Percentiles rank a stretch among this genome's conserved stretches.
These are phyloP conservation scores for Gallinago undulata DNA, from an alignment of 2,113 vertebrate species.

Conservation along the genomic window DNA sequence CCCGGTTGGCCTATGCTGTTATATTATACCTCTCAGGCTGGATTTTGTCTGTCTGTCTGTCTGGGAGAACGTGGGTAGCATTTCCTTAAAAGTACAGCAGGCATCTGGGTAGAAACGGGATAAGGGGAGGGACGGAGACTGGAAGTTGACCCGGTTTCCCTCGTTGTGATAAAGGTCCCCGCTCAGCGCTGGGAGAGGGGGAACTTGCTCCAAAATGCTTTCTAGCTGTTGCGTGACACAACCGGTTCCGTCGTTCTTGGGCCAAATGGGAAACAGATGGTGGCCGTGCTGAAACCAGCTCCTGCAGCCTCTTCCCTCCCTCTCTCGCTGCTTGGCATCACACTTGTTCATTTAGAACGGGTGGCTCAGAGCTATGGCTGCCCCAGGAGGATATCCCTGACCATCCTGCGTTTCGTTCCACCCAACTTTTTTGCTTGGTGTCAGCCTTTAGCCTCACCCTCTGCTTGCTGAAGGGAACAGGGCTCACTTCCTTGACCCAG, in stretches of 20 bases:
- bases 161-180: neutral
- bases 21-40: slow-evolving; percentile 10
- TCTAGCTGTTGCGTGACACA: neutral
- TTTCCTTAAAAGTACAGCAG: slow-evolving; percentile 63
- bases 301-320: neutral
- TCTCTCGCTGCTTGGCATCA: neutral
- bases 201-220: neutral
- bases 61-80: neutral
- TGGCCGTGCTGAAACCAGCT: neutral
- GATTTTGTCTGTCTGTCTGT: slow-evolving; percentile 11
- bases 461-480: neutral
- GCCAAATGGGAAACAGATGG: slow-evolving; percentile 61
- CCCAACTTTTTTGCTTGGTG: neutral
- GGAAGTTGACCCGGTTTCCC: slow-evolving; percentile 28
- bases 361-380: neutral
- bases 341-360: neutral
- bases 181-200: neutral
- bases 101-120: neutral
- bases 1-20: neutral
- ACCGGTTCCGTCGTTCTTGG: neutral
- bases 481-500: neutral
- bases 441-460: neutral
- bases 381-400: neutral
- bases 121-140: neutral
- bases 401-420: neutral